Base-by-base conservation (phyloP, 2,113 vertebrate species). In the Protomyctophum bolini region DNA sequence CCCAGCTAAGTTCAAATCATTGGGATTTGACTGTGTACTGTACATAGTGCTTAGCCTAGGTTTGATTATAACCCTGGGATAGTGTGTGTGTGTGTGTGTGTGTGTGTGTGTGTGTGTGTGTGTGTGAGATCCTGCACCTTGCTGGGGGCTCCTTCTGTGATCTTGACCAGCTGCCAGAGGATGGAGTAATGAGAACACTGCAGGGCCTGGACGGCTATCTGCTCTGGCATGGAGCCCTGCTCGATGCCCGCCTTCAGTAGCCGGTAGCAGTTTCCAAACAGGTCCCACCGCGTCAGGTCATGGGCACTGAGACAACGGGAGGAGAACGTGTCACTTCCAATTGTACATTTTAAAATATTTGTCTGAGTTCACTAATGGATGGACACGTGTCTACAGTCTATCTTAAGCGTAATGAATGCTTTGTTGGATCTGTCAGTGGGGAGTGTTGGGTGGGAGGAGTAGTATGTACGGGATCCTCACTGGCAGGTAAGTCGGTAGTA, bases 101-200 rank as follows among this genome's bases (percentile, higher is more conserved):
- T 0, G 15, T 7, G 6, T 9, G n/a, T n/a, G 21, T 21, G 7
- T 0, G 47, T 50, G 55, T 63, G 46, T 10, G 41, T 61, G 59
- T 7, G 52, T 54, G 12, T 62, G 63, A 0, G 41, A 58, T 29
- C 1, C 8, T 0, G 59, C 77, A 93, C 98, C 95, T 99, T 99
- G 90, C 95, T 96, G 83, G 98, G 98, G 70, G 95, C 94, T 60
- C 98, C 97, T 82, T 99, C 97, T 33, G 98, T 98, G 91, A 98
- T 95, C 86, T 97, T 98, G 87, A 99, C 98, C 91, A 99, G 94
- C 92, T 99, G 98, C 98, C 97, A 99, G 47, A 99, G 96, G 91
- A 99, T 95, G 61, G 98, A 98, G 91, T 99, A 99, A 91, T 99
- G 98, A 72, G 97, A 98, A 89, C 98, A 99, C 88, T 99, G 97